Percentiles rank a stretch among this genome's conserved stretches.
phyloP scores from a whole-genome alignment of 2,888 invertebrate species.

The Hanleya hanleyi region DNA sequence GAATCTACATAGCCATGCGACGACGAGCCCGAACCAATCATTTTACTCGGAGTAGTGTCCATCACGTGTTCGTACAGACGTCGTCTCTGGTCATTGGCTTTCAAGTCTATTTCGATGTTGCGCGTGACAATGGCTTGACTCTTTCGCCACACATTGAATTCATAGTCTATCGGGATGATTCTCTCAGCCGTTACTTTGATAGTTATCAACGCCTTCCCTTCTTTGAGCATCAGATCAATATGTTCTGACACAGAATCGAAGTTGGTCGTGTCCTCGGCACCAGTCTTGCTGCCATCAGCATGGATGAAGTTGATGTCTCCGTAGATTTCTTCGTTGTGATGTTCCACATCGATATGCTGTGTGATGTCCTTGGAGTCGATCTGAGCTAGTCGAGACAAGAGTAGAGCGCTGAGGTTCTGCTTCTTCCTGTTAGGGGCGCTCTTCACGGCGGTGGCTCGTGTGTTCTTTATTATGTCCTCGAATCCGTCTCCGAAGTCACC shows the following conservation, averaged over 20 bases:
- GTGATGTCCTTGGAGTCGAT: constrained; percentile 61
- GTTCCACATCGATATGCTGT: constrained; percentile 62
- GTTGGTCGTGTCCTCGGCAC: constrained; percentile 47
- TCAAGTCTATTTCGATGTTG: constrained; percentile 70
- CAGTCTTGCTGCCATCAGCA: constrained; percentile 50
- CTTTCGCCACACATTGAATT: constrained; percentile 71
- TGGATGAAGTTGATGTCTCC: constrained; percentile 61
- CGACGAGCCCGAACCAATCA: constrained; percentile 17
- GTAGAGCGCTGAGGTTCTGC: constrained; percentile 52
- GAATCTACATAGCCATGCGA: constrained; percentile 5
- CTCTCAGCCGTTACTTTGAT: constrained; percentile 70
- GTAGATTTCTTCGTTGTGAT: constrained; percentile 61
- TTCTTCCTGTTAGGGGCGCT: constrained; percentile 25
- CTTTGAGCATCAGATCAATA: constrained; percentile 57
- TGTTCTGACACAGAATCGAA: constrained; percentile 64
- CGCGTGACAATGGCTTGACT: constrained; percentile 70
- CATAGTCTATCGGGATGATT: constrained; percentile 66
- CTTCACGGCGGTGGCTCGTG: not conserved
- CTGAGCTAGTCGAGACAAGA: constrained; percentile 52
- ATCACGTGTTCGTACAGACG: constrained; percentile 66
- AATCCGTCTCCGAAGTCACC: constrained; percentile 2
- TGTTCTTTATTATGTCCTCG: constrained; percentile 5
- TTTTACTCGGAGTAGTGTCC: constrained; percentile 42
- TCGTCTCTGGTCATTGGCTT: constrained; percentile 66
- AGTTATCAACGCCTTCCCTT: constrained; percentile 63